Evolutionary conservation across 2,113 vertebrate genomes (phyloP).

Genomic region (Grallaria varia): DNA sequence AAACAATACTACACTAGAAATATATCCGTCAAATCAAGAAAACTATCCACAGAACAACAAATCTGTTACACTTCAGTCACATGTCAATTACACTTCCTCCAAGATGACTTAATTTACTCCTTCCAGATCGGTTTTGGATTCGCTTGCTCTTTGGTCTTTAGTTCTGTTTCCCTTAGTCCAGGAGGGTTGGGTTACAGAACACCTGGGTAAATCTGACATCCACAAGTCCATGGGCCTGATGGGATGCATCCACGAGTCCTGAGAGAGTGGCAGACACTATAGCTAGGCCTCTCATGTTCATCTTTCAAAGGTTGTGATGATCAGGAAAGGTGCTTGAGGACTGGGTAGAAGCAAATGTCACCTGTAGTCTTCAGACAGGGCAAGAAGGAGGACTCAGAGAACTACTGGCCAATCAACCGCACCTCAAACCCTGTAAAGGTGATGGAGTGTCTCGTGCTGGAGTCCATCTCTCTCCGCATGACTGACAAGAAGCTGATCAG

Average conservation of each 20-base stretch:
- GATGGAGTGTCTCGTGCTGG: not conserved
- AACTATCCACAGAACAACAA: not conserved
- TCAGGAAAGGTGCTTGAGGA: not conserved
- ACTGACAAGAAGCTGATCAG: not conserved
- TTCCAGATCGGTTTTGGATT: not conserved
- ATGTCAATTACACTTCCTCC: not conserved
- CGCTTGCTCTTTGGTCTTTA: not conserved
- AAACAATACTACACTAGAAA: not conserved
- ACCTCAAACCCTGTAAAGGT: not conserved
- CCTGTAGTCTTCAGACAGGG: not conserved
- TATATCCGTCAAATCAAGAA: not conserved
- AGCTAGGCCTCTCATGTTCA: not conserved
- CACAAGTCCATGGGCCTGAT: not conserved
- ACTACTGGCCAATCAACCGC: not conserved
- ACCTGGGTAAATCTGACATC: not conserved
- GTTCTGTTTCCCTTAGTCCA: not conserved
- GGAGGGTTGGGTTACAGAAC: not conserved
- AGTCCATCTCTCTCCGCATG: not conserved
- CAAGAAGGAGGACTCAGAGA: not conserved
- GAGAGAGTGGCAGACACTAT: not conserved
- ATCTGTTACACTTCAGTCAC: not conserved
- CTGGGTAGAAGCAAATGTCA: not conserved
- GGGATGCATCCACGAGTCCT: not conserved
- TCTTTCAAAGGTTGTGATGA: not conserved
- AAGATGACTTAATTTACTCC: not conserved